Conservation (phyloP, 2,888 invertebrate species). For the Elegia similella region DNA sequence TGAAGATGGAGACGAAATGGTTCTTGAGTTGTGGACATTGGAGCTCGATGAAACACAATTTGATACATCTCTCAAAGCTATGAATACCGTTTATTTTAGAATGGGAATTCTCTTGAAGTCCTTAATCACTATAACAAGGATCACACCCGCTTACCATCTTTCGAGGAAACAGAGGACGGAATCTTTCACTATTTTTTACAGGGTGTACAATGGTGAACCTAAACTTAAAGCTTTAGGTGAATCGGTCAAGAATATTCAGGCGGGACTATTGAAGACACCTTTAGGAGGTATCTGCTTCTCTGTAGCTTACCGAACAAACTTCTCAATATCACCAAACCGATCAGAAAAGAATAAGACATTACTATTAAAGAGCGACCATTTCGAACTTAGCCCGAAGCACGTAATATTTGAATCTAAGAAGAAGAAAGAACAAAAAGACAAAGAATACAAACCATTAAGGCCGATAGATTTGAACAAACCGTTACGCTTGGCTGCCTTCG, state of each 20-base stretch:
- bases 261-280: conserved; percentile 94
- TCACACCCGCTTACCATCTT: conserved; percentile 95
- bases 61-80: conserved; percentile 85
- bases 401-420: conserved; percentile 81
- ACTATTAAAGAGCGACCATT: conserved; percentile 96
- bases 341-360: conserved; percentile 85
- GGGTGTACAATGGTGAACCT: conserved; percentile 91
- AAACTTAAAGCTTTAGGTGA: conserved; percentile 89
- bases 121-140: conserved; percentile 92
- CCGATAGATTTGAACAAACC: conserved; percentile 86
- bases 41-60: conserved; percentile 85
- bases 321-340: conserved; percentile 94
- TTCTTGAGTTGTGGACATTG: conserved; percentile 94
- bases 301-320: conserved; percentile 94
- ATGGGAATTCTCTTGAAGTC: conserved; percentile 96
- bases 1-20: conserved; percentile 94
- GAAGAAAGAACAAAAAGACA: conserved; percentile 77
- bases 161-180: conserved; percentile 94
- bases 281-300: conserved; percentile 92
- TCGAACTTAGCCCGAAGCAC: conserved; percentile 88
- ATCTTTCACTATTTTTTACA: conserved; percentile 95
- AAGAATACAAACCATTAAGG: conserved; percentile 44
- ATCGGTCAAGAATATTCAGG: conserved; percentile 89
- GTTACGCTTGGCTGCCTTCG: conserved; percentile 89
- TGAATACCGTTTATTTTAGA: conserved; percentile 93